Conservation (phyloP, 2,797 vertebrate genomes). For the Acanthornis magna region DNA sequence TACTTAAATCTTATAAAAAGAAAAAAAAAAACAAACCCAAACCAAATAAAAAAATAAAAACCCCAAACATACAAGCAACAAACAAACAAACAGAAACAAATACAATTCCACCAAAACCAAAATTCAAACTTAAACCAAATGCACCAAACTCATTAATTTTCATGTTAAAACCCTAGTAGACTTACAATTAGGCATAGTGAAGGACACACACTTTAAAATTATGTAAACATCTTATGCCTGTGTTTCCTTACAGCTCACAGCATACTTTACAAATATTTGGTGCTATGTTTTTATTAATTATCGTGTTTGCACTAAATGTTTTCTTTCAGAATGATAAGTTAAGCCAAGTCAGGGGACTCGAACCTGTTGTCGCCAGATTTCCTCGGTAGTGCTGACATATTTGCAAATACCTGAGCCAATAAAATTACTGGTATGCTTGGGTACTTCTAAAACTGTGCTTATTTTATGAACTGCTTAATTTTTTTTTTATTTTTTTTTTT, state of each 20-base stretch:
- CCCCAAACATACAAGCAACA: background rate
- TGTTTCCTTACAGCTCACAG: background rate
- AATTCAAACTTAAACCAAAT: background rate
- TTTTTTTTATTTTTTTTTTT: background rate
- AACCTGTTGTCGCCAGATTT: background rate
- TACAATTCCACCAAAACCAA: accelerated
- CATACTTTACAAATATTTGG: background rate
- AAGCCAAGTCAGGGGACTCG: background rate
- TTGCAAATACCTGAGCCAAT: background rate
- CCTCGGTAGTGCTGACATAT: background rate
- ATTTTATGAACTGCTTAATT: background rate
- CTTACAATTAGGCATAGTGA: background rate
- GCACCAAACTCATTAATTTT: background rate
- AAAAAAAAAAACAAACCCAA: too few relatives aligned
- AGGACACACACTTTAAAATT: background rate
- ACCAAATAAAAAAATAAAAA: background rate
- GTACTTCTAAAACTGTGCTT: background rate
- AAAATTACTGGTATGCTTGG: background rate
- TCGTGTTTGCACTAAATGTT: background rate
- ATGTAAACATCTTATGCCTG: background rate
- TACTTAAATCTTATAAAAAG: background rate
- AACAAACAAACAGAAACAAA: background rate
- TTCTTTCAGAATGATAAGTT: background rate
- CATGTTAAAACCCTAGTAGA: background rate
- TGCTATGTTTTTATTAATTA: background rate